Evolutionary conservation across 2,797 vertebrate genomes (phyloP).

Genomic region (Discoglossus pictus): DNA sequence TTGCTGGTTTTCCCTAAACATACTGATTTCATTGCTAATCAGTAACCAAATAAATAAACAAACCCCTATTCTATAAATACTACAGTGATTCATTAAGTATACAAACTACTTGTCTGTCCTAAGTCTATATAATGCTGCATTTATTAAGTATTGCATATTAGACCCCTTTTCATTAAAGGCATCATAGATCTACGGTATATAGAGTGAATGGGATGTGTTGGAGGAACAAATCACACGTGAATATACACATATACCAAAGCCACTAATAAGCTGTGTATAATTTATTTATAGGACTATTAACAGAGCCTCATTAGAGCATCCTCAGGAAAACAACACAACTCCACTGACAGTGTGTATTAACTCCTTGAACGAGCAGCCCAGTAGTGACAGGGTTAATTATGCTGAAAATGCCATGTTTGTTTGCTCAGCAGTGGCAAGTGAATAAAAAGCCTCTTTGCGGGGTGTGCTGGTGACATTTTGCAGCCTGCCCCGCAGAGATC

Average conservation of each 20-base stretch:
- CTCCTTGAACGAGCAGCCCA: constrained; percentile 8
- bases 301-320: constrained; percentile 29
- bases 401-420: constrained; percentile 8
- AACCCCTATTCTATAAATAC: too few species aligned
- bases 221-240: too few species aligned
- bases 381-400: constrained; percentile 21
- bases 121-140: too few species aligned
- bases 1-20: too few species aligned
- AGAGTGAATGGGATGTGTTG: too few species aligned
- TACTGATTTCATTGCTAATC: too few species aligned
- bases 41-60: too few species aligned
- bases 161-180: too few species aligned
- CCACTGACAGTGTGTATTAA: neutral
- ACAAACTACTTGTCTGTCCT: too few species aligned
- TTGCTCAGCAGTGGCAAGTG: constrained; percentile 1
- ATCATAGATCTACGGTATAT: too few species aligned
- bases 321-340: constrained; percentile 3
- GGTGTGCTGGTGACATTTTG: constrained; percentile 20
- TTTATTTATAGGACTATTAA: constrained; percentile 47
- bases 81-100: too few species aligned
- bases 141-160: too few species aligned
- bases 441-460: neutral
- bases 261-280: constrained; percentile 14
- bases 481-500: constrained; percentile 18
- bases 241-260: constrained; percentile 3